Percentiles rank a stretch among this genome's conserved stretches.
Conservation (phyloP, 2,888 invertebrate species). For the Geophilus truncorum region DNA sequence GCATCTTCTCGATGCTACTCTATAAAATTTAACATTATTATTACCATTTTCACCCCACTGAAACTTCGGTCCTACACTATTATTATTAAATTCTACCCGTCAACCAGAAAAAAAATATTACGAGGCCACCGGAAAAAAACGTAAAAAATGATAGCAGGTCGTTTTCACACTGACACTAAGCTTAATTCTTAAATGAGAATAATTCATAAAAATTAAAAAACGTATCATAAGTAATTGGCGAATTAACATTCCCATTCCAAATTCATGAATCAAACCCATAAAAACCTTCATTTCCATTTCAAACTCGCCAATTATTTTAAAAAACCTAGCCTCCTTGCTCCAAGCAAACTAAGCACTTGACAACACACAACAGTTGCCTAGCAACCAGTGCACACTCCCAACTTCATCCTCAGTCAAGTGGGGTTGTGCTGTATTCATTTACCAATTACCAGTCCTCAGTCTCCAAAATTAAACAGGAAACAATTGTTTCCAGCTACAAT, state of each 20-base stretch:
- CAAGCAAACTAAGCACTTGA: background rate
- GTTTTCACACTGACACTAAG: background rate
- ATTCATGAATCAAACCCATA: background rate
- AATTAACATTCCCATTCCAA: background rate
- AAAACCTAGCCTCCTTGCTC: no score
- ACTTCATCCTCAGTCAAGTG: background rate
- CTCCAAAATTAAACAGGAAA: slow-evolving; percentile 25
- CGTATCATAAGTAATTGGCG: background rate
- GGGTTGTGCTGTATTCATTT: background rate
- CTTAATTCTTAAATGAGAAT: background rate
- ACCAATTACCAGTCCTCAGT: background rate
- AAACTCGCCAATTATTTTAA: background rate
- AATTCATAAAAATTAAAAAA: background rate
- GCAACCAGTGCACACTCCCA: background rate
- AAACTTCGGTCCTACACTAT: background rate
- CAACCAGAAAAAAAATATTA: background rate
- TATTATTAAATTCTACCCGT: background rate
- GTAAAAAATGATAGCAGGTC: background rate
- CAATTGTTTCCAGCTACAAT: slow-evolving; percentile 25
- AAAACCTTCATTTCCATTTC: background rate
- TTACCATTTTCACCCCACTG: background rate
- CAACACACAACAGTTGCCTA: background rate
- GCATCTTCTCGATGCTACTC: background rate
- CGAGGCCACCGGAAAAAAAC: background rate
- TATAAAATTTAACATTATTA: background rate